phyloP scores from a whole-genome alignment of 2,888 invertebrate species.

The Leptinotarsa juncta region DNA sequence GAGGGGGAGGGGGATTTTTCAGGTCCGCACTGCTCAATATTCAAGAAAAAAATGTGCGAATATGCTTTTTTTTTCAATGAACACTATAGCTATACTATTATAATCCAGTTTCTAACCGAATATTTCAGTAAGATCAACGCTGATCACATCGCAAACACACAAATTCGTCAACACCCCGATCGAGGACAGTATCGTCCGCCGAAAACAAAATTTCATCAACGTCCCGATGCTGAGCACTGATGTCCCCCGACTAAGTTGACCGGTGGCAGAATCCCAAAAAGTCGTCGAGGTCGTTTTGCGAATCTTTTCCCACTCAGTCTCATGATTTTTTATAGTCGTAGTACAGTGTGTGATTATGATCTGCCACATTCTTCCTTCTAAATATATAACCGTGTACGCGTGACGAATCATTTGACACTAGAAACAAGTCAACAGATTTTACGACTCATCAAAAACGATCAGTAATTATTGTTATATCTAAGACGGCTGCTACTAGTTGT shows the following conservation, averaged over 20 bases:
- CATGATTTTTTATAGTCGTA: constrained; percentile 25
- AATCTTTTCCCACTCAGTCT: constrained; percentile 33
- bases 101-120: neutral
- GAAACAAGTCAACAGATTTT: constrained; percentile 3
- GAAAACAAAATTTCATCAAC: constrained; percentile 9
- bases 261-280: constrained; percentile 35
- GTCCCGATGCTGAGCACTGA: constrained; percentile 30
- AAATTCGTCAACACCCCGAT: constrained; percentile 2
- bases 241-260: constrained; percentile 26
- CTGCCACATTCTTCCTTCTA: constrained; percentile 10
- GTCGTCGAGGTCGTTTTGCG: constrained; percentile 29
- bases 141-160: neutral
- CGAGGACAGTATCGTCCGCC: neutral
- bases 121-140: neutral
- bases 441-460: neutral
- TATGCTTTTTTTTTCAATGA: too few relatives aligned
- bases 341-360: constrained; percentile 11
- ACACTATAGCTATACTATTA: neutral
- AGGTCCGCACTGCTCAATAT: too few relatives aligned
- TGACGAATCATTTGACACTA: neutral
- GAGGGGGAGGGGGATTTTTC: too few relatives aligned
- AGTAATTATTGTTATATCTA: too few relatives aligned
- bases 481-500: too few relatives aligned
- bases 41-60: too few relatives aligned
- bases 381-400: constrained; percentile 3